These are phyloP conservation scores for Drosophila triauraria DNA, from an alignment of 1,140 invertebrate species.

Conservation along the genomic window DNA sequence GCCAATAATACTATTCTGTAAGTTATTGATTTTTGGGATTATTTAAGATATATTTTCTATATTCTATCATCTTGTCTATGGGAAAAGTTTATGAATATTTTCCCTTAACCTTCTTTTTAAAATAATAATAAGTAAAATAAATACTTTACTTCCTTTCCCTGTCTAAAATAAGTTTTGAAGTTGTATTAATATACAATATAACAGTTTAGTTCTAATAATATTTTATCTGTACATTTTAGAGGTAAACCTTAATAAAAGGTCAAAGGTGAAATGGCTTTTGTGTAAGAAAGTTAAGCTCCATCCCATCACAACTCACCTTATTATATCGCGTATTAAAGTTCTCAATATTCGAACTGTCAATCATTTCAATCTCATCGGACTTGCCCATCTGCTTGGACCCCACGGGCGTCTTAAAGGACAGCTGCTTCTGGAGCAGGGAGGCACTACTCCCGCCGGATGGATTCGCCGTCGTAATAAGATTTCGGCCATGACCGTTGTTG, in stretches of 20 bases:
- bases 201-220: background rate
- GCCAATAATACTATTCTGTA: conserved; percentile 84
- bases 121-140: too few relatives aligned
- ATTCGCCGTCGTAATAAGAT: conserved; percentile 73
- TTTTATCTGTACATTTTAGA: too few relatives aligned
- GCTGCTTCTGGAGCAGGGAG: conserved; percentile 73
- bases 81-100: too few relatives aligned
- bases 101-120: too few relatives aligned
- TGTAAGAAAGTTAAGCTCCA: too few relatives aligned
- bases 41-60: background rate
- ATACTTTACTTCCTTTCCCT: background rate
- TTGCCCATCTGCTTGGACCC: conserved; percentile 73
- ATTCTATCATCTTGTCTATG: too few relatives aligned
- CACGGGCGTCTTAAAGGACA: conserved; percentile 77
- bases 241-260: too few relatives aligned
- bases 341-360: conserved; percentile 70
- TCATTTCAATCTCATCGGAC: conserved; percentile 75
- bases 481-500: conserved; percentile 61
- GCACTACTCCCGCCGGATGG: conserved; percentile 75
- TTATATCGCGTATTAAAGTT: conserved; percentile 67
- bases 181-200: background rate
- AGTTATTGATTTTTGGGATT: background rate
- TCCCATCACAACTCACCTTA: conserved; percentile 49
- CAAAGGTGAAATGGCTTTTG: too few relatives aligned
- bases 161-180: background rate